A percentile compares a stretch with the other conserved stretches of the same genome.
Evolutionary conservation across 2,113 vertebrate species (phyloP).

Genomic region (Limanda limanda): DNA sequence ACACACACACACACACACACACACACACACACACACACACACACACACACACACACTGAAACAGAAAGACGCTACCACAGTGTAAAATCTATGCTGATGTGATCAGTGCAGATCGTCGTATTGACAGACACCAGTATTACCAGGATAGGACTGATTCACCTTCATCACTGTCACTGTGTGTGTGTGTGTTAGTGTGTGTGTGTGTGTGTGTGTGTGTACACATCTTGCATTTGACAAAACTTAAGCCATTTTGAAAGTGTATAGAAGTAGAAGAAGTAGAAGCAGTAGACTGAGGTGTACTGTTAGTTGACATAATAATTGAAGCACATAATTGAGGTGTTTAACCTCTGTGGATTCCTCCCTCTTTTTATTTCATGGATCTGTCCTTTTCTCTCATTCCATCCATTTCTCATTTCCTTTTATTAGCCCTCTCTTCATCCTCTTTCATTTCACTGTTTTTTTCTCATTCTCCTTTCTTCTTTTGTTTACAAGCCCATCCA

Average conservation of each 20-base stretch:
- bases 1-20: conserved; percentile 47
- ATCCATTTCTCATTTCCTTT: conserved; percentile 27
- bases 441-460: conserved; percentile 11
- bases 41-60: conserved; percentile 21
- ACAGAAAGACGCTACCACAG: conserved; percentile 8
- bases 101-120: conserved; percentile 67
- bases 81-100: conserved; percentile 78
- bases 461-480: conserved; percentile 12
- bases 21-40: conserved; percentile 26
- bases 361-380: neutral
- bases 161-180: conserved; percentile 70
- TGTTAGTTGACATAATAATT: conserved; percentile 50
- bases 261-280: too few relatives aligned
- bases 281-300: neutral
- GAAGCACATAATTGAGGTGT: conserved; percentile 21
- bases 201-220: conserved; percentile 2
- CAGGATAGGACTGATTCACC: conserved; percentile 67
- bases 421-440: conserved; percentile 9
- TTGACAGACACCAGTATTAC: conserved; percentile 72
- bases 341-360: conserved; percentile 33
- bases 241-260: neutral
- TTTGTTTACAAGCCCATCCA: conserved; percentile 43
- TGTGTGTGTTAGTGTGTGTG: neutral
- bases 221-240: too few relatives aligned
- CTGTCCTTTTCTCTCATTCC: conserved; percentile 23